Evolutionary conservation across 2,888 invertebrate species (phyloP).

Genomic region (Melanchra persicariae): DNA sequence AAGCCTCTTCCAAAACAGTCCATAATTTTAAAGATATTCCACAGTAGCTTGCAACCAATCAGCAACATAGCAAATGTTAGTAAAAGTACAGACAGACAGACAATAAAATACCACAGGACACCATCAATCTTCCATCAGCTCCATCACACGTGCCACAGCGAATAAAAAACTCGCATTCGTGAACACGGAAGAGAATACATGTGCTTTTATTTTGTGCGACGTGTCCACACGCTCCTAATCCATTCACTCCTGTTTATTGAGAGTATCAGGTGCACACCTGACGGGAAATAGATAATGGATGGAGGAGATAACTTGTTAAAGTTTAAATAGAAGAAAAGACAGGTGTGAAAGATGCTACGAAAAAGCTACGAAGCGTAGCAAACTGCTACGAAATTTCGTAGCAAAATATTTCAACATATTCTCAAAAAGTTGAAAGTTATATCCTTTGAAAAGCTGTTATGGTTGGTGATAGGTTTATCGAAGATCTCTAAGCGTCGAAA

Average conservation of each 20-base stretch:
- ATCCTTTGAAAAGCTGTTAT: neutral
- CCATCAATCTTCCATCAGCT: conserved; percentile 59
- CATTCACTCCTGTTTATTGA: conserved; percentile 19
- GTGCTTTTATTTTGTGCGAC: conserved; percentile 24
- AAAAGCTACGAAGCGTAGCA: conserved; percentile 33
- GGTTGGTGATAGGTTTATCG: neutral
- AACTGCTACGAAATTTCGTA: conserved; percentile 22
- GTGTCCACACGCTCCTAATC: conserved; percentile 19
- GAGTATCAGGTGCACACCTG: conserved; percentile 38
- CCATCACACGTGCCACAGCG: conserved; percentile 31
- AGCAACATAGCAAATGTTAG: conserved; percentile 2
- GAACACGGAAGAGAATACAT: conserved; percentile 17
- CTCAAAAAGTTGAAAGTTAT: neutral
- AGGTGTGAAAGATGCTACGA: conserved; percentile 17
- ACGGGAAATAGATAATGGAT: conserved; percentile 18
- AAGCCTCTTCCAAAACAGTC: neutral
- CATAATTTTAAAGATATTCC: neutral
- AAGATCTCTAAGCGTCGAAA: neutral
- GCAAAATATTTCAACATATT: conserved; percentile 16
- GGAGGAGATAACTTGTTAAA: neutral
- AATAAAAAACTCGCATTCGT: conserved; percentile 56
- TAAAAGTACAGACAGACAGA: conserved; percentile 16
- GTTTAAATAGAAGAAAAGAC: neutral
- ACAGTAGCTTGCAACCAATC: neutral
- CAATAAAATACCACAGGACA: conserved; percentile 42